Conservation (phyloP, 1,140 invertebrate species). For the Drosophila quadrilineata region DNA sequence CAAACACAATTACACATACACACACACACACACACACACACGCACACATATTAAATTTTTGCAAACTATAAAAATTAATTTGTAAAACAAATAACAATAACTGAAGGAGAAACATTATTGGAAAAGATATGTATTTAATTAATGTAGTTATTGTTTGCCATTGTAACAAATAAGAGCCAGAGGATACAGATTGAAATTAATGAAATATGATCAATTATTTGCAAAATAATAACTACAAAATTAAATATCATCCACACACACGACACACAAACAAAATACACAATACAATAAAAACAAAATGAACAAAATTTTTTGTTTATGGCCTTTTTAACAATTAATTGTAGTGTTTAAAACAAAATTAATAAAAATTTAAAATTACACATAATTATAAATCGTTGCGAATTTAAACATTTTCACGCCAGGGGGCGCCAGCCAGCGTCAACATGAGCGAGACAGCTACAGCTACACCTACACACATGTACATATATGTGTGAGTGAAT, state of each 20-base stretch:
- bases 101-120: constrained; percentile 22
- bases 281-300: constrained; percentile 13
- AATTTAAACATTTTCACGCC: constrained; percentile 5
- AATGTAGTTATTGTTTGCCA: constrained; percentile 43
- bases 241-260: constrained; percentile 1
- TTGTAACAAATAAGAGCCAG: constrained; percentile 35
- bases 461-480: too few species aligned
- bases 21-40: constrained; percentile 1
- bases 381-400: constrained; percentile 21
- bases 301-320: constrained; percentile 42
- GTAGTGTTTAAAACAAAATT: constrained; percentile 49
- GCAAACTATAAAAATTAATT: constrained; percentile 21
- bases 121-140: too few species aligned
- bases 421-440: too few species aligned
- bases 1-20: constrained; percentile 16
- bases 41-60: constrained; percentile 15
- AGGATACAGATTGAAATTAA: constrained; percentile 21
- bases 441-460: too few species aligned
- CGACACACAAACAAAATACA: neutral
- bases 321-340: constrained; percentile 53
- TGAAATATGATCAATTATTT: constrained; percentile 11
- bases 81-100: neutral
- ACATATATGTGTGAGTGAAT: too few species aligned
- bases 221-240: constrained; percentile 13
- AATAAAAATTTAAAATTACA: constrained; percentile 44